A percentile compares a stretch with the other conserved stretches of the same genome.
Evolutionary conservation across 2,113 vertebrate genomes (phyloP).

Genomic region (Geococcyx californianus): DNA sequence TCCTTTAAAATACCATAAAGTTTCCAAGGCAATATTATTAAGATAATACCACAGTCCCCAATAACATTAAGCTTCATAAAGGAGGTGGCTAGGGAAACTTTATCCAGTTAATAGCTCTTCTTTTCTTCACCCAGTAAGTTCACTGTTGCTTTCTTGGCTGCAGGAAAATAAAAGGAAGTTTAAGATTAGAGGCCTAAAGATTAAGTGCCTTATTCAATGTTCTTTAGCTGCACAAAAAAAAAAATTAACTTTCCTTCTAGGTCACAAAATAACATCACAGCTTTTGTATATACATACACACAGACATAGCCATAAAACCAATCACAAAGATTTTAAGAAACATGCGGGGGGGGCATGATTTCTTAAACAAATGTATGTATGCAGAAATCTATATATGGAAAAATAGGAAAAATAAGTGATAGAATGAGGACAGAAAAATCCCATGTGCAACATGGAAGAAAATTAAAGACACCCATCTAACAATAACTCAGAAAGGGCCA

Average conservation of each 20-base stretch:
- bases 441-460: not conserved
- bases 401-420: not conserved
- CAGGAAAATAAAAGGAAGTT: slow-evolving; percentile 19
- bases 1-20: slow-evolving; percentile 71
- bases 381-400: not conserved
- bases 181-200: not conserved
- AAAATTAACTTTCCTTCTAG: not conserved
- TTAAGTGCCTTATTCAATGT: not conserved
- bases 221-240: not conserved
- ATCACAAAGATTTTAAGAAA: not conserved
- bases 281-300: not conserved
- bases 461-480: not conserved
- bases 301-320: not conserved
- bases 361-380: not conserved
- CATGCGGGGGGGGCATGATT: not conserved
- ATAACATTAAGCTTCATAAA: slow-evolving; percentile 48
- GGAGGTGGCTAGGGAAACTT: not conserved
- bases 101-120: slow-evolving; percentile 73
- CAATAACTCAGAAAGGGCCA: not conserved
- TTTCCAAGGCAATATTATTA: slow-evolving; percentile 76
- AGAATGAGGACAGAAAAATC: not conserved
- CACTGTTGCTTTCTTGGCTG: slow-evolving; percentile 93
- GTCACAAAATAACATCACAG: not conserved
- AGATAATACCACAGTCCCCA: slow-evolving; percentile 64
- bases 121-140: slow-evolving; percentile 95